Base-by-base conservation (phyloP, 2,888 invertebrate species). In the Pachycephus smyrnensis region DNA sequence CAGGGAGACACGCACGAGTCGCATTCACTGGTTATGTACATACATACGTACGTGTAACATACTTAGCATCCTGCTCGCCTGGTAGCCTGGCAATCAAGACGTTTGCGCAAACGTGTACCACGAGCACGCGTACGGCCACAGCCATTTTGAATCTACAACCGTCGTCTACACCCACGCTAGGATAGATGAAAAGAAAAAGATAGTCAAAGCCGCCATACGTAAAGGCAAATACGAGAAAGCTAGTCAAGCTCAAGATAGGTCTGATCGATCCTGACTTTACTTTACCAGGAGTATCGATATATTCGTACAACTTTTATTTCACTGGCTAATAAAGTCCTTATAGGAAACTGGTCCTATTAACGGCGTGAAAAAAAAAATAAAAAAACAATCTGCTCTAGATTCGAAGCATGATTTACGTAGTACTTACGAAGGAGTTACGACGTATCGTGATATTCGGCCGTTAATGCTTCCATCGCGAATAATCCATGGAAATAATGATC, bases 61-160 rank as follows among this genome's bases (percentile, higher is more conserved):
- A 33, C 71, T 71, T 71, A 31, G 23, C 71, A 33, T 86, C 81
- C 86, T 71, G 71, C 71, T 71, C 71, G 71, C 71, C 71, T 71
- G 71, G 32, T 71, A 71, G 71, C 12, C 32, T 23, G 33, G 31
- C 71, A 71, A 33, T 71, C 71, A 71, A 71, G 71, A 71, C 33
- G 71, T 71, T 71, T 71, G 33, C 55, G 55, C 55, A 71, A 71
- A 32, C 71, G 32, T 33, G 32, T 71, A 31, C 31, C 71, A 71
- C 71, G 33, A 55, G 55, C 55, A 55, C 55, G 55, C 55, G 55
- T 55, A 55, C 55, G 23, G 74, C 55, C 55, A 55, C 55, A 23
- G 55, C 55, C 55, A 55, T 55, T 55, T 55, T 55, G 23, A 55
- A 55, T 55, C 55, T 55, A n/a, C n/a, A n/a, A n/a, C n/a, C n/a